Evolutionary conservation across 2,888 invertebrate genomes (phyloP).

Genomic region (Anoplius nigerrimus): DNA sequence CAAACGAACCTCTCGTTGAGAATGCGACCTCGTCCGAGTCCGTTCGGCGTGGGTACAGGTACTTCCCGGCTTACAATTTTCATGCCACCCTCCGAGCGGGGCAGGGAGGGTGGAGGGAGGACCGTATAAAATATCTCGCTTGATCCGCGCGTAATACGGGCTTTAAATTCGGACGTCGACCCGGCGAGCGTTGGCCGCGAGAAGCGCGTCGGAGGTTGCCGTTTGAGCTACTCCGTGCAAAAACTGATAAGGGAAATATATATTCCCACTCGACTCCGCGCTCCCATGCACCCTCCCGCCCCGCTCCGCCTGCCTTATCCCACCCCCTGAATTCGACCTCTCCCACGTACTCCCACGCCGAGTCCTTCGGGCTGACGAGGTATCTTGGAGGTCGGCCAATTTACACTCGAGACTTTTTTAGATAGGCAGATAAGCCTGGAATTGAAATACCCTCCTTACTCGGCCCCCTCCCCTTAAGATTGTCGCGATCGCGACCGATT

Average conservation of each 20-base stretch:
- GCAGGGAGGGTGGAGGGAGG: too few relatives aligned
- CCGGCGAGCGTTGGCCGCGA: neutral
- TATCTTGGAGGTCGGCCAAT: slow-evolving; percentile 56
- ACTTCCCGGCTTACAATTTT: neutral
- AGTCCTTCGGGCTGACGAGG: slow-evolving; percentile 50
- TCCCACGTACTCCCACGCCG: slow-evolving; percentile 12
- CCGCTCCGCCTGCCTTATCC: neutral
- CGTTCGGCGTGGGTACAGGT: neutral
- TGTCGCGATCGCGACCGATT: too few relatives aligned
- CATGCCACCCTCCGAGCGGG: slow-evolving; percentile 8
- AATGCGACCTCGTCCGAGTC: neutral
- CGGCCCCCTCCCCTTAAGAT: neutral
- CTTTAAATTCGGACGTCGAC: slow-evolving; percentile 41
- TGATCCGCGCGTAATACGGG: slow-evolving; percentile 33
- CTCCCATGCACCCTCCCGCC: neutral
- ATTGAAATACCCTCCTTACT: slow-evolving; percentile 48
- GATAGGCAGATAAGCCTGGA: slow-evolving; percentile 43
- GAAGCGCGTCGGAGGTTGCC: neutral
- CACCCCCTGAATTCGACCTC: slow-evolving; percentile 1
- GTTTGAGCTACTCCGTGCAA: slow-evolving; percentile 38
- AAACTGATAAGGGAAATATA: slow-evolving; percentile 36
- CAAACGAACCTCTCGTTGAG: too few relatives aligned
- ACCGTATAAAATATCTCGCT: slow-evolving; percentile 27
- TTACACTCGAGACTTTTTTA: slow-evolving; percentile 43
- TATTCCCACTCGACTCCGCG: slow-evolving; percentile 7